Evolutionary conservation across 2,113 vertebrate genomes (phyloP).

Genomic region (Spheniscus mendiculus): DNA sequence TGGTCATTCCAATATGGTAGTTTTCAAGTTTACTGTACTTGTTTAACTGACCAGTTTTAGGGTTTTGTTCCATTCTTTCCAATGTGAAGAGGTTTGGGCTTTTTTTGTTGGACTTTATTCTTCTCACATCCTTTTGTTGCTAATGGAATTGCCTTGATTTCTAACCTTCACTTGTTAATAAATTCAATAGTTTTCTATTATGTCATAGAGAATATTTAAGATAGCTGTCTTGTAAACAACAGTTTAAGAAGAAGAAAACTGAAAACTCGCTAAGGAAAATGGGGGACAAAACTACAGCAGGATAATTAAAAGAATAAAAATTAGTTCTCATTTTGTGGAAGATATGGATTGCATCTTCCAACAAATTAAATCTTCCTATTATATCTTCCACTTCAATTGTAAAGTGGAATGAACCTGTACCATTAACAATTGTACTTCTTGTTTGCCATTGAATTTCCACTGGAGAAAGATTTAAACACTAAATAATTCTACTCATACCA

Average conservation of each 20-base stretch:
- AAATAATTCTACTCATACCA: background rate
- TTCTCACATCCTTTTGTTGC: background rate
- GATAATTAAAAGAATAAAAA: background rate
- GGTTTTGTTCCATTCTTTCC: background rate
- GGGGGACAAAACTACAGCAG: background rate
- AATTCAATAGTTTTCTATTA: background rate
- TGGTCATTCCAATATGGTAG: background rate
- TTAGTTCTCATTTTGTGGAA: background rate
- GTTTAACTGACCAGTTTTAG: background rate
- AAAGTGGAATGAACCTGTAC: background rate
- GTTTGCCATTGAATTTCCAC: background rate
- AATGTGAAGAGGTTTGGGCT: background rate
- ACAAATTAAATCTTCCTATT: background rate
- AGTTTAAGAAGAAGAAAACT: background rate
- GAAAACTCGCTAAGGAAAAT: background rate
- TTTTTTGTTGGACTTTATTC: background rate
- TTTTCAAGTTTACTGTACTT: background rate
- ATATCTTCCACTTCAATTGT: background rate
- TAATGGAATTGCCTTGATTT: background rate
- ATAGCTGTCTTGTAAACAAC: background rate
- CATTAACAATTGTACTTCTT: background rate
- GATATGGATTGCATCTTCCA: background rate
- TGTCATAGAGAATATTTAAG: background rate
- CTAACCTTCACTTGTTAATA: background rate
- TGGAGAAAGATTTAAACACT: background rate